Evolutionary conservation across 1,140 invertebrate species (phyloP).

Genomic region (Yoshiicerus persimilis): DNA sequence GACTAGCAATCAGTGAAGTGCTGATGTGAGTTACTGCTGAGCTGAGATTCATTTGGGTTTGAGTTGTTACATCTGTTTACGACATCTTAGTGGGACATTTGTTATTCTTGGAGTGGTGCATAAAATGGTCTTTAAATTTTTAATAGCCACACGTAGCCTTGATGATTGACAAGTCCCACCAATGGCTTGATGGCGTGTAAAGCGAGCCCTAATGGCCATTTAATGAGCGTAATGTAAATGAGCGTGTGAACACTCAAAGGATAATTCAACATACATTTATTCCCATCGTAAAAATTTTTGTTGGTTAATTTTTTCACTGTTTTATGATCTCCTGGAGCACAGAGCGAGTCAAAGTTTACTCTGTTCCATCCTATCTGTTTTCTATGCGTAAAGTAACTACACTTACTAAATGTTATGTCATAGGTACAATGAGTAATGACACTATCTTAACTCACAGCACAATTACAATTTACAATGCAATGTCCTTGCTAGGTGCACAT

Average conservation of each 20-base stretch:
- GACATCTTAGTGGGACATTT: slow-evolving; percentile 24
- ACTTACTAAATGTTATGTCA: background rate
- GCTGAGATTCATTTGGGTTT: slow-evolving; percentile 5
- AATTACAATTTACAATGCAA: background rate
- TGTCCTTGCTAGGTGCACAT: background rate
- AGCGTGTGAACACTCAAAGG: slow-evolving; percentile 27
- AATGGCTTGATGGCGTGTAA: slow-evolving; percentile 35
- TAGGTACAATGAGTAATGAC: background rate
- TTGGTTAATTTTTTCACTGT: slow-evolving; percentile 15
- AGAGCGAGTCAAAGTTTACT: background rate
- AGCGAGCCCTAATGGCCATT: slow-evolving; percentile 26
- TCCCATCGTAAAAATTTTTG: slow-evolving; percentile 25
- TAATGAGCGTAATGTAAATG: slow-evolving; percentile 30
- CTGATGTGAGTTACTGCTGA: background rate
- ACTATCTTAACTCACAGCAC: background rate
- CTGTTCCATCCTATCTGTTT: background rate
- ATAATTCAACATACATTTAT: slow-evolving; percentile 27
- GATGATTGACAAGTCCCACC: slow-evolving; percentile 36
- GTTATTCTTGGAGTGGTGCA: slow-evolving; percentile 20
- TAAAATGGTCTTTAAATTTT: slow-evolving; percentile 26
- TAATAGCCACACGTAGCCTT: slow-evolving; percentile 6
- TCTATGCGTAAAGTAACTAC: background rate
- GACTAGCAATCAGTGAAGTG: too few relatives aligned
- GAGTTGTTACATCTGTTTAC: background rate
- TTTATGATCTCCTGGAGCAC: background rate